Evolutionary conservation across 1,140 invertebrate species (phyloP).

Genomic region (Palaemon carinicauda): DNA sequence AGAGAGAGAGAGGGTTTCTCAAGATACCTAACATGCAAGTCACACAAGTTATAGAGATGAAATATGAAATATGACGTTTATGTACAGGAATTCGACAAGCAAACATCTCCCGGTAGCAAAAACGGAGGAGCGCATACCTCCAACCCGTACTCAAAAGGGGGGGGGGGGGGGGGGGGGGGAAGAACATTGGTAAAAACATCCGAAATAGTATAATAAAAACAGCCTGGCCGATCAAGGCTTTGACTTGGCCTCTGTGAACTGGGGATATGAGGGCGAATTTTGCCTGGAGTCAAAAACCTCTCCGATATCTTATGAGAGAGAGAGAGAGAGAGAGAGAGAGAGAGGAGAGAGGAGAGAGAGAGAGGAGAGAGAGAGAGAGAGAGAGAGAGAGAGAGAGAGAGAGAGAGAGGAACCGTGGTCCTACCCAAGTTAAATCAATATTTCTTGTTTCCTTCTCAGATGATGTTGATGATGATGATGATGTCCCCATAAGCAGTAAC

Average conservation of each 20-base stretch:
- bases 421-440: constrained; percentile 27
- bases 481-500: not conserved
- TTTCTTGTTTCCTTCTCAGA: constrained; percentile 20
- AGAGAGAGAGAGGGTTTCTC: not conserved
- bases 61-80: too few species aligned
- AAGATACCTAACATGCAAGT: too few species aligned
- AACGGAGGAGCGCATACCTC: too few species aligned
- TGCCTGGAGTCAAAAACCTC: not conserved
- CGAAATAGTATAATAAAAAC: not conserved
- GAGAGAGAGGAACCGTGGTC: not conserved
- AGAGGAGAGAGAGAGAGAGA: not conserved
- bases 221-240: not conserved
- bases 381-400: not conserved
- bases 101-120: too few species aligned
- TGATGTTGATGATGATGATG: not conserved
- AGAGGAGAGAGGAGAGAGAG: not conserved
- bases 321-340: not conserved
- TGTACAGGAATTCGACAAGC: too few species aligned
- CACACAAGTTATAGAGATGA: too few species aligned
- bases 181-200: not conserved
- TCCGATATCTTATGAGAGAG: not conserved
- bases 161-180: too few species aligned
- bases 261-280: not conserved
- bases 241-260: not conserved
- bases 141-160: too few species aligned